A percentile compares a stretch with the other conserved stretches of the same genome.
Conservation (phyloP, 2,888 invertebrate genomes). For the Caenorhabditis sp. region DNA sequence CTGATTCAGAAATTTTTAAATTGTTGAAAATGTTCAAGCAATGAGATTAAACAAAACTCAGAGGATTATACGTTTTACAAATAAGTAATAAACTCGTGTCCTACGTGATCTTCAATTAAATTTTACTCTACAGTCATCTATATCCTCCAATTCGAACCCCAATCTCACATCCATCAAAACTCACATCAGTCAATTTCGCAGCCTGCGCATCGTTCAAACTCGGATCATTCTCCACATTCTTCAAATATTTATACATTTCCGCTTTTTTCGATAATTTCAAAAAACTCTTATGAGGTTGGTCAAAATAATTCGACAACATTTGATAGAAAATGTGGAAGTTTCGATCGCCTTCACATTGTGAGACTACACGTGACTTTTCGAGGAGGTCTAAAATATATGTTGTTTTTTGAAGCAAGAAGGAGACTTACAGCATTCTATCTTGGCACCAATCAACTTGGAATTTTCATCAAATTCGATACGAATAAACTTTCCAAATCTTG, state of each 20-base stretch:
- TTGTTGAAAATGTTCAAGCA: too few species aligned
- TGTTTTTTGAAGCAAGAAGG: not conserved
- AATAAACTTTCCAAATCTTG: conserved; percentile 70
- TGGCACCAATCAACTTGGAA: conserved; percentile 58
- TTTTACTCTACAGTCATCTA: too few species aligned
- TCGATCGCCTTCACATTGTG: conserved; percentile 77
- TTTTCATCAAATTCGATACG: conserved; percentile 62
- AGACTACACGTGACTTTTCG: conserved; percentile 76
- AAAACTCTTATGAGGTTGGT: conserved; percentile 40
- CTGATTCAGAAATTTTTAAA: too few species aligned
- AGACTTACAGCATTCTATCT: conserved; percentile 68
- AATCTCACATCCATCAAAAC: not conserved
- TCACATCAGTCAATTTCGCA: conserved; percentile 23
- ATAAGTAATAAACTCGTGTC: too few species aligned
- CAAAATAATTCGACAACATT: conserved; percentile 70
- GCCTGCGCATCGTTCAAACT: conserved; percentile 27
- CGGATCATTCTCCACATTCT: conserved; percentile 19
- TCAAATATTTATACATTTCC: conserved; percentile 24
- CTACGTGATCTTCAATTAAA: too few species aligned
- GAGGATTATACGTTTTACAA: too few species aligned
- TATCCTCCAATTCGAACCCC: not conserved
- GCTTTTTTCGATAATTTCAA: conserved; percentile 28
- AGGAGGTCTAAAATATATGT: conserved; percentile 58
- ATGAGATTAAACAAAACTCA: too few species aligned
- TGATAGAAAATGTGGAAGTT: conserved; percentile 81